These are phyloP conservation scores for Gallinago media DNA, from an alignment of 2,113 vertebrate genomes.

Conservation along the genomic window DNA sequence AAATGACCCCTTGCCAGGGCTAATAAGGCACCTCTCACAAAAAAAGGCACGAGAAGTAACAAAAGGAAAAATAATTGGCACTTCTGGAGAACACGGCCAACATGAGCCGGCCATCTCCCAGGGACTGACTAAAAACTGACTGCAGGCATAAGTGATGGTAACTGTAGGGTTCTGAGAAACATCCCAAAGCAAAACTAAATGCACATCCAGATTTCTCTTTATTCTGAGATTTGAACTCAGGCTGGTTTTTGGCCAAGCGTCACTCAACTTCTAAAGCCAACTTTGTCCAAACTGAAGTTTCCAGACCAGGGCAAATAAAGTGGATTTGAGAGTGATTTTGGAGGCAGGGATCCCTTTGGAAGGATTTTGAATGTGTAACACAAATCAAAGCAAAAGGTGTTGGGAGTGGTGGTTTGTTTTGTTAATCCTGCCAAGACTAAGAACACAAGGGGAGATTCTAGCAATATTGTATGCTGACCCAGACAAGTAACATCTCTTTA, in stretches of 20 bases:
- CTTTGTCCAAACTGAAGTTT: background rate
- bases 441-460: background rate
- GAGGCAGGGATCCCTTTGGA: background rate
- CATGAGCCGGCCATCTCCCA: background rate
- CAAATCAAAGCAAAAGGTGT: constrained; percentile 12
- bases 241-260: background rate
- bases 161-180: background rate
- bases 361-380: background rate
- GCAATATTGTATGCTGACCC: background rate
- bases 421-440: background rate
- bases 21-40: background rate
- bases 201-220: background rate
- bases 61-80: background rate
- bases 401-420: background rate
- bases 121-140: background rate
- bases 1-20: background rate
- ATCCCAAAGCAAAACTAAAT: background rate
- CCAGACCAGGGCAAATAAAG: background rate
- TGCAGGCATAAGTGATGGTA: background rate
- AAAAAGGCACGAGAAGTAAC: background rate
- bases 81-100: background rate
- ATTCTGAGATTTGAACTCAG: background rate
- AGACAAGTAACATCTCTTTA: background rate
- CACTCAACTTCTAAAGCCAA: background rate
- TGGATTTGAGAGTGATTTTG: background rate